These are phyloP conservation scores for Cololabis saira DNA, from an alignment of 2,113 vertebrate genomes.

Conservation along the genomic window DNA sequence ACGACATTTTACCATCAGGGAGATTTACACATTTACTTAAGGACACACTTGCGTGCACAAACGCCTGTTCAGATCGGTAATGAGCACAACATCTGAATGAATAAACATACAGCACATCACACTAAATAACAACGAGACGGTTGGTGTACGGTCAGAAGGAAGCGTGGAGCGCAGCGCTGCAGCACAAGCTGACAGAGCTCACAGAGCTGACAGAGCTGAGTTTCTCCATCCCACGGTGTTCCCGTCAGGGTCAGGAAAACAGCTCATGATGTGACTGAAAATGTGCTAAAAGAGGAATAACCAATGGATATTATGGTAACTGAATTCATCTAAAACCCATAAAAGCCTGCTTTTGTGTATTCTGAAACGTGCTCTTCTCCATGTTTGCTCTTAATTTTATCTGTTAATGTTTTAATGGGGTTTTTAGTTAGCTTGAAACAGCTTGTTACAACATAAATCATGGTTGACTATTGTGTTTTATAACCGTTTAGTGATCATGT, in stretches of 20 bases:
- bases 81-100: conserved; percentile 13
- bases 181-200: no score
- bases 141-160: conserved; percentile 2
- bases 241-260: conserved; percentile 26
- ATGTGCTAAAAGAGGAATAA: conserved; percentile 18
- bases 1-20: conserved; percentile 7
- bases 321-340: conserved; percentile 2
- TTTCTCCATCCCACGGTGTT: no score
- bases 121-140: neutral
- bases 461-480: no score
- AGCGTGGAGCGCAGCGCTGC: neutral
- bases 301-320: conserved; percentile 6
- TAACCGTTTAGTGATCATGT: neutral
- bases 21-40: conserved; percentile 9
- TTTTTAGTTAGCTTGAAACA: neutral
- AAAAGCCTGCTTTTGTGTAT: neutral
- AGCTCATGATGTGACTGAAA: conserved; percentile 20
- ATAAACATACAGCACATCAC: neutral
- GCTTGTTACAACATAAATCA: neutral
- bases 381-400: no score
- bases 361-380: neutral
- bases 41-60: conserved; percentile 18
- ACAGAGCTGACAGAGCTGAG: conserved; percentile 16
- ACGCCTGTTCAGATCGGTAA: conserved; percentile 41
- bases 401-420: neutral